phyloP scores from a whole-genome alignment of 2,888 invertebrate genomes.

The Drosophila lutescens region DNA sequence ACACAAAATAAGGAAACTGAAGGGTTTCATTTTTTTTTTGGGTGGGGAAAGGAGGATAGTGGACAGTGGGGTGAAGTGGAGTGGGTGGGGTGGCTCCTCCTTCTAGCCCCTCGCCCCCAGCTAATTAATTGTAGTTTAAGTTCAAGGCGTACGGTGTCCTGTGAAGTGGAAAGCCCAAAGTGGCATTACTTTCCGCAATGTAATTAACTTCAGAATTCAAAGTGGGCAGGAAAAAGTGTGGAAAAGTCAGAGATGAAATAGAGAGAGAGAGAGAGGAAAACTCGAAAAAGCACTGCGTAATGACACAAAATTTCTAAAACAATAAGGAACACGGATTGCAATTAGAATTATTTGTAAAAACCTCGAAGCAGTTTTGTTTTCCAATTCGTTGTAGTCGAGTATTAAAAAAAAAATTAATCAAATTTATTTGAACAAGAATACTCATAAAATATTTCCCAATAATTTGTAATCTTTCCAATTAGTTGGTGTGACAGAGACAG shows the following conservation, averaged over 20 bases:
- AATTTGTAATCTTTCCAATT: no score
- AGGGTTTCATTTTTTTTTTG: not conserved
- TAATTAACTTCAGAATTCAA: slow-evolving; percentile 18
- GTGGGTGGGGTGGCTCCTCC: slow-evolving; percentile 11
- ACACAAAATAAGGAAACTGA: not conserved
- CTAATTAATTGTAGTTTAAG: slow-evolving; percentile 16
- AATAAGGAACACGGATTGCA: not conserved
- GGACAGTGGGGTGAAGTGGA: not conserved
- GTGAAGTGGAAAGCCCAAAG: slow-evolving; percentile 8
- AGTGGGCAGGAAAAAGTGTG: slow-evolving; percentile 5
- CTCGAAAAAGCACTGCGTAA: slow-evolving; percentile 25
- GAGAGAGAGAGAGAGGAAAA: slow-evolving; percentile 5
- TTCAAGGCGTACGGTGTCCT: slow-evolving; percentile 19
- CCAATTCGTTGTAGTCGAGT: not conserved
- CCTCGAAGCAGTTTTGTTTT: no score
- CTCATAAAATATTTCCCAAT: no score
- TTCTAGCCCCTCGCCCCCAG: slow-evolving; percentile 1
- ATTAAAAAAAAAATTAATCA: not conserved
- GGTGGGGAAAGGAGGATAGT: slow-evolving; percentile 3
- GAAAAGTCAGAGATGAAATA: slow-evolving; percentile 2
- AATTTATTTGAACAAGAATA: no score
- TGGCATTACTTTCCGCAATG: slow-evolving; percentile 18
- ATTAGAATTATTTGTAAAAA: no score
- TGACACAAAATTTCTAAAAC: not conserved
- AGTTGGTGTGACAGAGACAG: no score